Evolutionary conservation across 92 coral and sea anemone species (phyloP), one percentile per base, ranked within the genome.

Genomic region (Pocillopora grandis): DNA sequence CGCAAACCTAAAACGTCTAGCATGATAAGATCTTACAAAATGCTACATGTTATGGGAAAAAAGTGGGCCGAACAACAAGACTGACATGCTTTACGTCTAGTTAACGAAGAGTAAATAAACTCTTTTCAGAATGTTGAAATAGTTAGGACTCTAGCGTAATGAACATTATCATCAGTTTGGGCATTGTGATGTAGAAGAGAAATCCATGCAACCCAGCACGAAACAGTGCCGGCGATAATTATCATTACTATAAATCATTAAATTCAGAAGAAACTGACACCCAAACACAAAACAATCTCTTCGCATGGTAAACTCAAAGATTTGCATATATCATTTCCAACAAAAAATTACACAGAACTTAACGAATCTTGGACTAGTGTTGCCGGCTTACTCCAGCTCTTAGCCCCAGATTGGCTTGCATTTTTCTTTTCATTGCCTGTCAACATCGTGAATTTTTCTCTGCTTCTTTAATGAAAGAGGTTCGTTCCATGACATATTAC

Each of bases 211-310:
- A 21, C 21, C 21, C 21, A 21, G 21, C 31, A 27, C 31, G 31
- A 27, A 27, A 27, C 31, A 27, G 31, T 27, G 0, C 31, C 31
- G 31, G 31, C 31, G 42, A 14, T 2, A 58, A 42, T 76, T 60
- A 35, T 60, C 10, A 58, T 35, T 49, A 16, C 55, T 37, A 76
- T 76, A 65, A 76, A 23, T 9, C 12, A 27, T 11, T 76, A 9
- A 79, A 64, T 19, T 63, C 23, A 77, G 52, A 77, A 70, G 74
- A 49, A 72, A 36, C 15, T 21, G 37, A 56, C 60, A 69, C 12
- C 65, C 2, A 11, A 60, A 72, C 79, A 33, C 67, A 82, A 65
- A 79, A 66, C 62, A 52, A 78, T 64, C 64, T 78, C 81, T 19
- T n/a, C 57, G 23, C 10, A 12, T 42, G 31, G 31, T 35, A 8